These are phyloP conservation scores for Phainopepla nitens DNA, from an alignment of 2,113 vertebrate genomes.

Conservation along the genomic window DNA sequence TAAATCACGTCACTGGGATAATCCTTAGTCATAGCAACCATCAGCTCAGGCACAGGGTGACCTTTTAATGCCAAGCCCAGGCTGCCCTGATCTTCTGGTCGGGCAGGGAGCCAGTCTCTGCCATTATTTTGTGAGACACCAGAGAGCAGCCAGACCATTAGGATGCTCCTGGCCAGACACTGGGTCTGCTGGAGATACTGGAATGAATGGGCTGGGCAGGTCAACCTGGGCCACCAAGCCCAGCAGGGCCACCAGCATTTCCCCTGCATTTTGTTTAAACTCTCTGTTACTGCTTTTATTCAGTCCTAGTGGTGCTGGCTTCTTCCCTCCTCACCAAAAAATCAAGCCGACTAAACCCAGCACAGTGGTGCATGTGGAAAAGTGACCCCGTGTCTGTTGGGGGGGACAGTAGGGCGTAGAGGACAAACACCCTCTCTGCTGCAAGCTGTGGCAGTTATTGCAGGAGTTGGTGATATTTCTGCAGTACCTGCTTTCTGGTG, in stretches of 20 bases:
- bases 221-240: not conserved
- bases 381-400: accelerated
- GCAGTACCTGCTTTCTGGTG: slow-evolving; percentile 33
- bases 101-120: not conserved
- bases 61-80: slow-evolving; percentile 20
- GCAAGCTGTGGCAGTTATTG: not conserved
- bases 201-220: not conserved
- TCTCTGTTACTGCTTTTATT: not conserved
- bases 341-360: not conserved
- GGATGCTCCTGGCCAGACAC: not conserved
- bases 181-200: not conserved
- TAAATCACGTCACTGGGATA: not conserved
- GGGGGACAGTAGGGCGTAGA: not conserved
- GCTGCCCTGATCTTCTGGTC: not conserved
- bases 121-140: not conserved
- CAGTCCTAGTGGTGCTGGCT: not conserved
- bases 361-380: not conserved
- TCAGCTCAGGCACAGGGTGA: not conserved
- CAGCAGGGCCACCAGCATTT: not conserved
- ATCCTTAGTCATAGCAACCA: slow-evolving; percentile 33
- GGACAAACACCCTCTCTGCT: not conserved
- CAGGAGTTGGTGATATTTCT: not conserved
- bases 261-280: not conserved
- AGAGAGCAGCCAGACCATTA: not conserved
- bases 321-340: not conserved